Base-by-base conservation (phyloP, 2,888 invertebrate species). In the Acleris cristana region DNA sequence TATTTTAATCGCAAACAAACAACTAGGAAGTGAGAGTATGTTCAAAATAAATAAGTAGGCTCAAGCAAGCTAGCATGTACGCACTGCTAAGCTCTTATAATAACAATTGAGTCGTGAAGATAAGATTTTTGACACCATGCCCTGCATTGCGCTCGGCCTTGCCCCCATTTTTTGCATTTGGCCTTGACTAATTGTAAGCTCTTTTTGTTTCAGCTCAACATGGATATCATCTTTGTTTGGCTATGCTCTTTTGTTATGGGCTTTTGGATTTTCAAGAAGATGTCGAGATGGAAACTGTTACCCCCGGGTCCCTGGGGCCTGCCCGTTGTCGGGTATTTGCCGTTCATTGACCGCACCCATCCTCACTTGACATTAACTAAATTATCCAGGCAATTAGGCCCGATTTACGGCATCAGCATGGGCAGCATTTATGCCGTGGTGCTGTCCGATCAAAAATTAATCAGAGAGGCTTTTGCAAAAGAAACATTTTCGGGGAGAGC, bases 231-330 rank as follows among this genome's bases (percentile, higher is more conserved):
- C 65, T 79, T 87, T 69, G 58, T 88, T 63, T 86, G 80, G 78
- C 51, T 86, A 18, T 73, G 81, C 55, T 79, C 85, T 40, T 76
- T 88, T 62, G 84, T 87, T 6, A 71, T 77, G 23, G 87, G 85
- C 18, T 84, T 80, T 74, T 86, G 90, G 85, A 79, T 88, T 72
- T 80, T 81, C 74, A 83, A 88, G 74, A 85, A 89, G 77, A 69
- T 89, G 67, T 88, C 83, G 68, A 80, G 87, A 76, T 89, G 88
- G 88, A 87, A 88, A 64, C 85, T 81, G 61, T 83, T 95, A 53
- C 96, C 97, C 0, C 97, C 97, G 0, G 98, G 98, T 0, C 98
- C 98, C 0, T 94, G 94, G 93, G 96, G 96, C 2, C 71, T 97
- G 48, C 98, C 98, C 0, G 78, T 97, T 19, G 71, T 98, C 4